Percentiles rank a stretch among this genome's conserved stretches.
phyloP scores from a whole-genome alignment of 2,888 invertebrate species.

The Pterostichus niger region DNA sequence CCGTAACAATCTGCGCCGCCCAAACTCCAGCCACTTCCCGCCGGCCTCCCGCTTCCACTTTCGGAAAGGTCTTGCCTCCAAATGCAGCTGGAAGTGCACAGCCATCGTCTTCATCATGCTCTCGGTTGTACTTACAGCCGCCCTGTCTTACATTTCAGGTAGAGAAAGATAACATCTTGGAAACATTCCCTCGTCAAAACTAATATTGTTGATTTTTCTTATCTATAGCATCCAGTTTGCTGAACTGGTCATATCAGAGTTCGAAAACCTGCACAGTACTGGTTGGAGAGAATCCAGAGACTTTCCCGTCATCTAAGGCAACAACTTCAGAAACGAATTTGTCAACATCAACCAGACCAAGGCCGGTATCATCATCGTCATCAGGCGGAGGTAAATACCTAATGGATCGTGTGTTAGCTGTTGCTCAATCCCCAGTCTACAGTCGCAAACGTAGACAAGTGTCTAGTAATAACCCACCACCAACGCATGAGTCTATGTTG shows the following conservation, averaged over 20 bases:
- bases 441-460: slow-evolving; percentile 86
- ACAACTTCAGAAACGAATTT: slow-evolving; percentile 86
- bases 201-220: slow-evolving; percentile 18
- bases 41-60: slow-evolving; percentile 90
- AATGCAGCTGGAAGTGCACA: slow-evolving; percentile 95
- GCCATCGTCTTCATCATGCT: slow-evolving; percentile 93
- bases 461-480: slow-evolving; percentile 69
- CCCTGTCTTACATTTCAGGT: slow-evolving; percentile 94
- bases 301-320: slow-evolving; percentile 85
- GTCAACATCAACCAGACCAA: slow-evolving; percentile 83
- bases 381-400: slow-evolving; percentile 78
- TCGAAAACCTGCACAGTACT: slow-evolving; percentile 91
- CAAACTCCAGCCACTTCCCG: slow-evolving; percentile 86
- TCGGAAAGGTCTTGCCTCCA: slow-evolving; percentile 90
- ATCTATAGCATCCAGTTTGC: slow-evolving; percentile 87
- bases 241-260: slow-evolving; percentile 92
- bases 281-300: slow-evolving; percentile 88
- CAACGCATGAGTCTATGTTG: slow-evolving; percentile 75
- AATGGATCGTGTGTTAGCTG: slow-evolving; percentile 67
- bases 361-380: slow-evolving; percentile 78
- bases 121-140: slow-evolving; percentile 89
- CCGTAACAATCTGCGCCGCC: slow-evolving; percentile 84
- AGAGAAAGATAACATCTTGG: slow-evolving; percentile 72
- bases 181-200: slow-evolving; percentile 4
- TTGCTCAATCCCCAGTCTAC: slow-evolving; percentile 75